Percentiles rank a stretch among this genome's conserved stretches.
phyloP scores from a whole-genome alignment of 2,113 vertebrate genomes.

The Balaeniceps rex region DNA sequence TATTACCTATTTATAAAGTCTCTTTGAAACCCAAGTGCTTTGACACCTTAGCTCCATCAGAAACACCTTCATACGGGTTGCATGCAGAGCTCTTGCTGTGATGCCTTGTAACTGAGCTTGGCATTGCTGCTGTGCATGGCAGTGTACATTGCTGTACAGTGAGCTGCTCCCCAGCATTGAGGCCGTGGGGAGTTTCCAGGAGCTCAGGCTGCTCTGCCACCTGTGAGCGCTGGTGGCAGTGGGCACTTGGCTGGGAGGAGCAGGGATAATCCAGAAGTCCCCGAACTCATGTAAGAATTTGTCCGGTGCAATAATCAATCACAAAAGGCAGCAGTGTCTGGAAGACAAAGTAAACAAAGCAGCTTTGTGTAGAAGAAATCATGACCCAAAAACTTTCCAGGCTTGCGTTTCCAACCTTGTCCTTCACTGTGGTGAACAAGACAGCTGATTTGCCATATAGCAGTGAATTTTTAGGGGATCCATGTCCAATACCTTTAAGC shows the following conservation, averaged over 20 bases:
- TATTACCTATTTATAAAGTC: background rate
- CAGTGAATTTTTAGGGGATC: background rate
- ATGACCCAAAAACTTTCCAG: background rate
- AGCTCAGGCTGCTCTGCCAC: background rate
- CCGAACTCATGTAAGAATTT: rapidly evolving
- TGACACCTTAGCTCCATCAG: background rate
- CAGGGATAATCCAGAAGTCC: background rate
- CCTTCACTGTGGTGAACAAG: background rate
- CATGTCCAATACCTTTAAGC: background rate
- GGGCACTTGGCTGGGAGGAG: background rate
- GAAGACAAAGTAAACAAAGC: background rate
- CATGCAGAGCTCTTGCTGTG: background rate
- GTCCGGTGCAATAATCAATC: background rate
- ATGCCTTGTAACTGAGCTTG: background rate
- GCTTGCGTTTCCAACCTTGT: background rate
- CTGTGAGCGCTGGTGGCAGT: background rate
- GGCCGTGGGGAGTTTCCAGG: background rate
- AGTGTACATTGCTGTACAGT: rapidly evolving
- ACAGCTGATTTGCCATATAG: background rate
- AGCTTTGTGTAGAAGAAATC: background rate
- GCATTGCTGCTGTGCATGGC: rapidly evolving
- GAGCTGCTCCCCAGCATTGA: background rate
- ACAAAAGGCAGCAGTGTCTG: background rate
- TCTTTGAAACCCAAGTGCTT: background rate
- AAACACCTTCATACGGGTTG: background rate